phyloP scores from a whole-genome alignment of 2,797 vertebrate species.

The Enteromius thamalakanensis region DNA sequence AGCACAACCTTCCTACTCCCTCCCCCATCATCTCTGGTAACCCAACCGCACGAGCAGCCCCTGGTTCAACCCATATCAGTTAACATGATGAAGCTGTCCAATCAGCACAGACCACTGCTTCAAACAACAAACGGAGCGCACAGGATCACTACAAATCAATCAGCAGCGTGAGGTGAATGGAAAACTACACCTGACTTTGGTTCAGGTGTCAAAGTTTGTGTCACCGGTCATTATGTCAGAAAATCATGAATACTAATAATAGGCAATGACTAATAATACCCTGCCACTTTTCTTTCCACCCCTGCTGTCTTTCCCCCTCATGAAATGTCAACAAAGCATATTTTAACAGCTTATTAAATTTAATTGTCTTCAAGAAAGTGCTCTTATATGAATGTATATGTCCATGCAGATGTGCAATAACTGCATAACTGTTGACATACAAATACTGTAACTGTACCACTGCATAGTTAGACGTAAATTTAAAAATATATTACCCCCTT shows the following conservation, averaged over 20 bases:
- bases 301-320: neutral
- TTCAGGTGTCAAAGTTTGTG: constrained; percentile 38
- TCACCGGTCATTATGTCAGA: constrained; percentile 44
- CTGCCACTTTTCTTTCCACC: constrained; percentile 22
- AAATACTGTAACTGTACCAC: neutral
- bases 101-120: constrained; percentile 47
- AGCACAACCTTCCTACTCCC: constrained; percentile 5
- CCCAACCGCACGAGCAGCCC: constrained; percentile 57
- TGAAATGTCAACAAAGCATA: constrained; percentile 9
- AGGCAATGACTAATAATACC: constrained; percentile 45
- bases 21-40: constrained; percentile 56
- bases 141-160: constrained; percentile 37
- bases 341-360: constrained; percentile 53
- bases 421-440: neutral
- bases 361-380: constrained; percentile 18
- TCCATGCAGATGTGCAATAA: neutral
- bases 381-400: constrained; percentile 25
- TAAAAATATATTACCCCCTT: neutral
- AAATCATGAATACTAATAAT: constrained; percentile 18
- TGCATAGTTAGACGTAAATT: neutral
- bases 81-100: constrained; percentile 60
- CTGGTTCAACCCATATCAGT: constrained; percentile 62
- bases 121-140: constrained; percentile 61
- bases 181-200: constrained; percentile 9
- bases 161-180: neutral